These are phyloP conservation scores for Eufriesea mexicana DNA, from an alignment of 1,140 invertebrate species.

Conservation along the genomic window DNA sequence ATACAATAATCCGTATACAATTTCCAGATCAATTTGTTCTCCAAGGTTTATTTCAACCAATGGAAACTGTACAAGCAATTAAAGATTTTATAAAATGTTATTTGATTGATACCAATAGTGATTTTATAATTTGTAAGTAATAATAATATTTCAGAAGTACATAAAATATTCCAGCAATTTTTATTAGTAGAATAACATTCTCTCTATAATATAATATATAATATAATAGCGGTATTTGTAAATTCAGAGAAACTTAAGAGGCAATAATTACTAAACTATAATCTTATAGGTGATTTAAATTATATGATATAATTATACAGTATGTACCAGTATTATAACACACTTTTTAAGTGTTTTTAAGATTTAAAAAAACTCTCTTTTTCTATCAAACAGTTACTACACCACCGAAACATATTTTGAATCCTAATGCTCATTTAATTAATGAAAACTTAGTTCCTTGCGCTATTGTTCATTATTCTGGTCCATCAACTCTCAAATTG, in stretches of 20 bases:
- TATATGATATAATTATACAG: not conserved
- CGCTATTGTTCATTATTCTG: slow-evolving; percentile 88
- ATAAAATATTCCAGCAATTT: too few relatives aligned
- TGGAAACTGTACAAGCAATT: slow-evolving; percentile 86
- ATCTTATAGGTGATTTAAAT: not conserved
- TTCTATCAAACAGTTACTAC: slow-evolving; percentile 85
- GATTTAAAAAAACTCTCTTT: slow-evolving; percentile 2
- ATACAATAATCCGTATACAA: slow-evolving; percentile 89
- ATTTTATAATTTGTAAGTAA: slow-evolving; percentile 88
- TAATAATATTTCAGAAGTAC: not conserved
- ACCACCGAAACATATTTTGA: slow-evolving; percentile 87
- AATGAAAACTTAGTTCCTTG: slow-evolving; percentile 89
- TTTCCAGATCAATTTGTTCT: slow-evolving; percentile 91
- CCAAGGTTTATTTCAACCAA: slow-evolving; percentile 89
- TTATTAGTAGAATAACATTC: too few relatives aligned
- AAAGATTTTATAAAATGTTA: slow-evolving; percentile 88
- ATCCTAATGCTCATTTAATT: slow-evolving; percentile 83
- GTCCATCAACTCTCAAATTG: slow-evolving; percentile 77
- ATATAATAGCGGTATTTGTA: not conserved
- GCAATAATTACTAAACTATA: not conserved
- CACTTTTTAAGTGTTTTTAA: not conserved
- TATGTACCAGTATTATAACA: not conserved
- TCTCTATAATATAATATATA: not conserved
- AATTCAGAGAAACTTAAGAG: not conserved
- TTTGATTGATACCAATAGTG: slow-evolving; percentile 83